Conservation (phyloP, 64 coral and sea anemone genomes). For the Acropora tenuis region DNA sequence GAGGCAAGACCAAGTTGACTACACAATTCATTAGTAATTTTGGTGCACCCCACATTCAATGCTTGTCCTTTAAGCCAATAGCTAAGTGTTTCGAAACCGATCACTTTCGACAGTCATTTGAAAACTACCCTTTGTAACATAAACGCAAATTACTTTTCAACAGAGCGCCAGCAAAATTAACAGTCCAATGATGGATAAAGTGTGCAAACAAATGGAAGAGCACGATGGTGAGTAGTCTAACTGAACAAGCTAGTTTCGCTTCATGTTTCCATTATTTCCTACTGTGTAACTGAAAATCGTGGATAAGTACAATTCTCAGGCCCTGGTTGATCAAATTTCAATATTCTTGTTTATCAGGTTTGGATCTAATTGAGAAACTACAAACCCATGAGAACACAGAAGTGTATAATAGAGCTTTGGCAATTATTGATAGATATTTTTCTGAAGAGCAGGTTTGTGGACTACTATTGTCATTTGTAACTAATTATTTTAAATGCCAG, state of each 20-base stretch:
- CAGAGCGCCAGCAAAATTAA: background rate
- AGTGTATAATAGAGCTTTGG: slow-evolving; percentile 48
- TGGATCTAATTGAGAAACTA: slow-evolving; percentile 45
- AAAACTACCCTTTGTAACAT: too few species aligned
- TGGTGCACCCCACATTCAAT: too few species aligned
- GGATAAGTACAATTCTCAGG: too few species aligned
- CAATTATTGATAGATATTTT: slow-evolving; percentile 72
- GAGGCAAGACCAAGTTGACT: too few species aligned
- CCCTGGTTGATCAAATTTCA: background rate
- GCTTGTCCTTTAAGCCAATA: too few species aligned
- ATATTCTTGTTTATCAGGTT: slow-evolving; percentile 3
- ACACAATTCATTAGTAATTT: too few species aligned
- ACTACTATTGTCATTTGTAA: background rate
- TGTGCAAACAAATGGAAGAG: slow-evolving; percentile 17
- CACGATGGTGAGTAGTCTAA: background rate
- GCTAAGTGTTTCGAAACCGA: too few species aligned
- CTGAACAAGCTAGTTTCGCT: background rate
- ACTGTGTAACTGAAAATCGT: too few species aligned
- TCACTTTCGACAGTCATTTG: too few species aligned
- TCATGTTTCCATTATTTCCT: too few species aligned
- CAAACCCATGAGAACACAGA: slow-evolving; percentile 55
- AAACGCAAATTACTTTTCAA: too few species aligned
- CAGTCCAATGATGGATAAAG: background rate
- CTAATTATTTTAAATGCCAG: too few species aligned
- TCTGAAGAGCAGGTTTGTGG: slow-evolving; percentile 46